phyloP scores from a whole-genome alignment of 92 coral and sea anemone genomes.

The Siderastrea siderea region DNA sequence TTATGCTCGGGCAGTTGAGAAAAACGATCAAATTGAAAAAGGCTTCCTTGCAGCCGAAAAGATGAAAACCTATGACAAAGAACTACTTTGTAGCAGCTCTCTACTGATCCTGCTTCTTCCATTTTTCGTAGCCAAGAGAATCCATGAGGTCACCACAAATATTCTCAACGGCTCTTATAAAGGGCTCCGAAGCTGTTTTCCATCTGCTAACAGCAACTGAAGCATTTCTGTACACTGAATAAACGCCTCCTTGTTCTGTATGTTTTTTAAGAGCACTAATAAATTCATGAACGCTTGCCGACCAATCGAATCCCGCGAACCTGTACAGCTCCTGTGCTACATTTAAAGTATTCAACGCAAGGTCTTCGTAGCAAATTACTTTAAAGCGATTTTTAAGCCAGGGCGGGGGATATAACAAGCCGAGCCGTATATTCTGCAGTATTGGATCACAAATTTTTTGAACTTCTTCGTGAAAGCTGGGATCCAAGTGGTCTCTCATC shows the following conservation, averaged over 20 bases:
- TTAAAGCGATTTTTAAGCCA: constrained; percentile 50
- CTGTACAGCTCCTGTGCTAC: constrained; percentile 43
- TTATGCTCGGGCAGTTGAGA: no score
- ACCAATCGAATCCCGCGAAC: constrained; percentile 43
- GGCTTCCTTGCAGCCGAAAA: no score
- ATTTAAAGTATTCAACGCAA: constrained; percentile 43
- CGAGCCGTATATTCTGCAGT: constrained; percentile 14
- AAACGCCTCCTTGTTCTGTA: neutral
- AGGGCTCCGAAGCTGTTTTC: constrained; percentile 29
- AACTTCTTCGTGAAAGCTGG: neutral
- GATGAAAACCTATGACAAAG: no score
- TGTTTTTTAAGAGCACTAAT: neutral
- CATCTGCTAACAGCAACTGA: constrained; percentile 10
- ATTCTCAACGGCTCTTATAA: constrained; percentile 20
- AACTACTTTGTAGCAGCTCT: no score
- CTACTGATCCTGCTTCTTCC: neutral
- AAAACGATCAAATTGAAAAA: no score
- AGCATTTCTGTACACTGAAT: constrained; percentile 29
- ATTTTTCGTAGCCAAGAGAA: constrained; percentile 16
- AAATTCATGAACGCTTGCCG: constrained; percentile 11
- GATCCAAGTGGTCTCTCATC: constrained; percentile 26
- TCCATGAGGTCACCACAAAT: constrained; percentile 15
- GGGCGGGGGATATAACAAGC: constrained; percentile 25
- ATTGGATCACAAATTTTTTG: constrained; percentile 12
- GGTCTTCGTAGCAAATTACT: constrained; percentile 70